A percentile compares a stretch with the other conserved stretches of the same genome.
phyloP scores from a whole-genome alignment of 2,888 invertebrate species.

The Sialis lutaria region DNA sequence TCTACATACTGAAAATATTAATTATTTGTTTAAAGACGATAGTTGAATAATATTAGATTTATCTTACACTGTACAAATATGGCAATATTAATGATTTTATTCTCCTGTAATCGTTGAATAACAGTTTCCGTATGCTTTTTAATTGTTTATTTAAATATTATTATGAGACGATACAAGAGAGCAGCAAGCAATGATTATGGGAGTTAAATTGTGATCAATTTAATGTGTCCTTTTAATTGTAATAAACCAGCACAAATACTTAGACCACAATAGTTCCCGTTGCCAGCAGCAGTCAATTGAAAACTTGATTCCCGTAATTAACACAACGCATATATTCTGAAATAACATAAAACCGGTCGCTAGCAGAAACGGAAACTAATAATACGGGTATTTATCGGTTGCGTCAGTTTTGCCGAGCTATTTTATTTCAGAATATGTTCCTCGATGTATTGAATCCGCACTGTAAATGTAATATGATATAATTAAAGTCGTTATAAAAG shows the following conservation, averaged over 20 bases:
- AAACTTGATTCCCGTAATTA: too few relatives aligned
- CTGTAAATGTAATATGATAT: conserved; percentile 12
- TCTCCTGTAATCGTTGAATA: conserved; percentile 21
- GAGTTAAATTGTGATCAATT: conserved; percentile 23
- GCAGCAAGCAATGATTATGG: conserved; percentile 16
- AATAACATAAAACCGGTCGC: too few relatives aligned
- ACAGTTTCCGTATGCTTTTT: conserved; percentile 1
- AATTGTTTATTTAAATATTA: conserved; percentile 1
- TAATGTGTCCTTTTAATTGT: conserved; percentile 23
- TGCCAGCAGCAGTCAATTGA: background rate
- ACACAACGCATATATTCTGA: too few relatives aligned
- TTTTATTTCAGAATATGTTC: background rate
- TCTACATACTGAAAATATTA: too few relatives aligned
- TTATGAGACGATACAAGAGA: background rate
- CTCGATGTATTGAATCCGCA: conserved; percentile 8
- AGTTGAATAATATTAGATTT: background rate
- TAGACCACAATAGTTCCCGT: conserved; percentile 11
- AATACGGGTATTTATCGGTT: too few relatives aligned
- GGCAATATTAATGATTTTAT: conserved; percentile 27
- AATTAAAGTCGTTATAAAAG: conserved; percentile 9
- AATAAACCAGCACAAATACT: conserved; percentile 13
- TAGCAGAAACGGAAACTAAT: too few relatives aligned
- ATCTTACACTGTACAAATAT: conserved; percentile 27
- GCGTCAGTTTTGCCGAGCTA: background rate
- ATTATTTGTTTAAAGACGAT: too few relatives aligned